phyloP scores from a whole-genome alignment of 2,113 vertebrate species.

The Hirundichthys speculiger region DNA sequence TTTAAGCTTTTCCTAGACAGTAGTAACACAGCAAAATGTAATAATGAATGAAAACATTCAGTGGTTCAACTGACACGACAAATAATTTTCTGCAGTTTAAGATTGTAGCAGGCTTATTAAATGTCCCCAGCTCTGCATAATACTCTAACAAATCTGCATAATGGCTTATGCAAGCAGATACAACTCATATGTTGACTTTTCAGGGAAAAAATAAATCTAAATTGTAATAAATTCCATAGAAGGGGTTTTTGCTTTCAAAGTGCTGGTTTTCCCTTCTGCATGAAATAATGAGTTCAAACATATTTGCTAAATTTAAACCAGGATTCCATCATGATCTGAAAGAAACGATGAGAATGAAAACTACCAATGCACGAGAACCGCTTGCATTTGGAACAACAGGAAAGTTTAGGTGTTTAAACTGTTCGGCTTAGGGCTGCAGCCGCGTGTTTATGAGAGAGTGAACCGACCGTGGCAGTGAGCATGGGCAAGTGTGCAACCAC shows the following conservation, averaged over 20 bases:
- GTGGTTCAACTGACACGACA: background rate
- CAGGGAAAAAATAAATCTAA: no score
- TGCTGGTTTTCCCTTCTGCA: no score
- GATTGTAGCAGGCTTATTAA: background rate
- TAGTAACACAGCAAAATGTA: background rate
- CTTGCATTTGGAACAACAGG: constrained; percentile 31
- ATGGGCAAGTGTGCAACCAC: constrained; percentile 32
- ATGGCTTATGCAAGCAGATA: no score
- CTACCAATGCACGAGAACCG: constrained; percentile 9
- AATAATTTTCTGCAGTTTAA: constrained; percentile 5
- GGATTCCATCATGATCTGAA: background rate
- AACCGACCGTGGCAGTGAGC: constrained; percentile 21
- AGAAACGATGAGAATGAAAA: background rate
- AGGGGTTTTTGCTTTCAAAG: no score
- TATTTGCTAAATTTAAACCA: background rate
- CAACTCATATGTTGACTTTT: no score
- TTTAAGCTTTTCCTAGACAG: no score
- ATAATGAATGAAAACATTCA: background rate
- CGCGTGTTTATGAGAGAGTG: constrained; percentile 44
- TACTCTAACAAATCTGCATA: no score
- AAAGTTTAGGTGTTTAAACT: constrained; percentile 20
- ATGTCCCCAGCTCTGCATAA: no score
- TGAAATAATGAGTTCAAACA: no score
- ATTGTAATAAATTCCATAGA: no score
- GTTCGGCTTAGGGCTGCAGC: constrained; percentile 36